phyloP scores from a whole-genome alignment of 1,140 invertebrate species.

The Drosophila gunungcola region DNA sequence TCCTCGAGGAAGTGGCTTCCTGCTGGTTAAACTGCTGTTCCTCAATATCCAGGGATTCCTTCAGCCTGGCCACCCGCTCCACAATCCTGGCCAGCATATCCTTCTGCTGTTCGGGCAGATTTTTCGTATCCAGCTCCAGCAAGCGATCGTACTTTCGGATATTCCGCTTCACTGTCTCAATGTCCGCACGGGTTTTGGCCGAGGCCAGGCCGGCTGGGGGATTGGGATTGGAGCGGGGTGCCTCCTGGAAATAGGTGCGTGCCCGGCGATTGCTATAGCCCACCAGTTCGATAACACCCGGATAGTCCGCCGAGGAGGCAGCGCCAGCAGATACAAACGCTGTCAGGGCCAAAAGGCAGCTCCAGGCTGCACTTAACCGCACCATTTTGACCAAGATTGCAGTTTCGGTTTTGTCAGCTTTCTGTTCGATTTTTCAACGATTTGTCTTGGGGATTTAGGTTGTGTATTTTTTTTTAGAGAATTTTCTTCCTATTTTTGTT shows the following conservation, averaged over 20 bases:
- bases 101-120: slow-evolving; percentile 82
- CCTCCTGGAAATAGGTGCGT: slow-evolving; percentile 73
- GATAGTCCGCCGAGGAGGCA: slow-evolving; percentile 59
- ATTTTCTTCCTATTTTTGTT: slow-evolving; percentile 13
- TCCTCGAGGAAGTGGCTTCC: slow-evolving; percentile 38
- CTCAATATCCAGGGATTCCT: slow-evolving; percentile 77
- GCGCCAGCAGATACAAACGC: slow-evolving; percentile 19
- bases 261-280: slow-evolving; percentile 81
- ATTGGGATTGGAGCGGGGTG: slow-evolving; percentile 19
- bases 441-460: background rate
- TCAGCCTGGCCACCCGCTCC: slow-evolving; percentile 78
- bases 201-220: slow-evolving; percentile 48
- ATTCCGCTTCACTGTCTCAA: slow-evolving; percentile 80
- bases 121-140: slow-evolving; percentile 78
- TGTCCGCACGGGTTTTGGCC: slow-evolving; percentile 77
- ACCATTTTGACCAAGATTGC: slow-evolving; percentile 47
- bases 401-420: slow-evolving; percentile 29
- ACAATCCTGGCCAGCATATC: slow-evolving; percentile 83
- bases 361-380: slow-evolving; percentile 64
- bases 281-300: slow-evolving; percentile 81
- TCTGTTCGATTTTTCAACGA: slow-evolving; percentile 4
- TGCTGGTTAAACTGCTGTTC: slow-evolving; percentile 65
- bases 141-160: slow-evolving; percentile 82
- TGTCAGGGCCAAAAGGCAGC: slow-evolving; percentile 60
- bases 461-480: background rate